Percentiles rank a stretch among this genome's conserved stretches.
These are phyloP conservation scores for Gila robusta DNA, from an alignment of 2,797 vertebrate genomes.

Conservation along the genomic window DNA sequence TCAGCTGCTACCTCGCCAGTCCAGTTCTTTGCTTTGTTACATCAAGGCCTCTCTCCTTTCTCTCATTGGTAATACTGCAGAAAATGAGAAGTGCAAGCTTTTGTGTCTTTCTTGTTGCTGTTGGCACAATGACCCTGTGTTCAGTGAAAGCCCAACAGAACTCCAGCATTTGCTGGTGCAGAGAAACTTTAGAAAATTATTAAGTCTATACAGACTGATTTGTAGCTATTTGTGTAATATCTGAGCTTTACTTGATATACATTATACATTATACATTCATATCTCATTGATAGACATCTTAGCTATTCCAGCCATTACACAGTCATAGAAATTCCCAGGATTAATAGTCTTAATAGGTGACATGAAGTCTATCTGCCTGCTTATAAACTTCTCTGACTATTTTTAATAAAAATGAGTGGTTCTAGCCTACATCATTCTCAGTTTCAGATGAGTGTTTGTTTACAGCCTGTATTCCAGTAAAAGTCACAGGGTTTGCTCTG, in stretches of 20 bases:
- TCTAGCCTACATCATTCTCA: neutral
- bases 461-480: slow-evolving; percentile 38
- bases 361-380: slow-evolving; percentile 28
- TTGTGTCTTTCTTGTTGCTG: slow-evolving; percentile 71
- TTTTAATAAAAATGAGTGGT: neutral
- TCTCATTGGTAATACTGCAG: slow-evolving; percentile 64
- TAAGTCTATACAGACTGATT: slow-evolving; percentile 36
- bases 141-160: slow-evolving; percentile 47
- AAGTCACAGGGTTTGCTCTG: slow-evolving; percentile 63
- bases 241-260: slow-evolving; percentile 61
- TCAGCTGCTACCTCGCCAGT: slow-evolving; percentile 62
- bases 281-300: slow-evolving; percentile 58
- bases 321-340: neutral
- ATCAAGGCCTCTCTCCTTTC: slow-evolving; percentile 43
- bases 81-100: slow-evolving; percentile 79
- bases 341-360: neutral
- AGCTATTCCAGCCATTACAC: neutral
- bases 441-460: slow-evolving; percentile 36
- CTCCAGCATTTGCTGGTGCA: slow-evolving; percentile 59
- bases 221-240: slow-evolving; percentile 62
- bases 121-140: slow-evolving; percentile 49
- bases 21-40: slow-evolving; percentile 55
- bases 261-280: slow-evolving; percentile 79
- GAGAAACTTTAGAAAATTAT: slow-evolving; percentile 53
- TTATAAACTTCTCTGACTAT: slow-evolving; percentile 29